phyloP scores from a whole-genome alignment of 2,888 invertebrate genomes.

The Athalia circularis region DNA sequence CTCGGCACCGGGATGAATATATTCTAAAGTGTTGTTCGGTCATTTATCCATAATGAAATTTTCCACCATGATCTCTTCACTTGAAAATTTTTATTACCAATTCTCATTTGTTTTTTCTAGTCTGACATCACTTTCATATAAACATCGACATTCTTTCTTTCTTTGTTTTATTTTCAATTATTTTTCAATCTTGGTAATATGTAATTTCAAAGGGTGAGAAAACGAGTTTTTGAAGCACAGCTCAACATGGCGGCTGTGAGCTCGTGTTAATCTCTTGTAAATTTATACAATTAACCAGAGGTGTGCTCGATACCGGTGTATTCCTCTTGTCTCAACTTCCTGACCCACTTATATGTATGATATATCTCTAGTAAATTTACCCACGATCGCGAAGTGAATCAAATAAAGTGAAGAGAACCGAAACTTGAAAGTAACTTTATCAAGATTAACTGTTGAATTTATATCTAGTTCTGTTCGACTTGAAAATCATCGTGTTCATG shows the following conservation, averaged over 20 bases:
- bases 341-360: not conserved
- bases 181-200: not conserved
- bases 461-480: too few relatives aligned
- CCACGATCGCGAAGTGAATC: too few relatives aligned
- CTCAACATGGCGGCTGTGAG: not conserved
- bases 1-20: too few relatives aligned
- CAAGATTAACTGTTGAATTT: too few relatives aligned
- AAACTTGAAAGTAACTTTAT: too few relatives aligned
- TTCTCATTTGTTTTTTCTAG: not conserved
- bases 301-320: slow-evolving; percentile 27
- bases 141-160: not conserved
- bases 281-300: slow-evolving; percentile 69
- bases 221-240: too few relatives aligned
- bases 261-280: slow-evolving; percentile 67
- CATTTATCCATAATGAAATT: too few relatives aligned
- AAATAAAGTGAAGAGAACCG: too few relatives aligned
- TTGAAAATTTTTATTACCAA: not conserved
- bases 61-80: not conserved
- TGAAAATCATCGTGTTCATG: too few relatives aligned
- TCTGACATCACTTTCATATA: not conserved
- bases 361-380: too few relatives aligned
- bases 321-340: slow-evolving; percentile 7
- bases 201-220: not conserved
- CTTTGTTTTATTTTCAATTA: not conserved
- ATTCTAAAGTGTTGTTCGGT: too few relatives aligned